Base-by-base conservation (phyloP, 37 sponge, comb jelly and placozoan genomes). In the Chondrilla cf. caribensis region DNA sequence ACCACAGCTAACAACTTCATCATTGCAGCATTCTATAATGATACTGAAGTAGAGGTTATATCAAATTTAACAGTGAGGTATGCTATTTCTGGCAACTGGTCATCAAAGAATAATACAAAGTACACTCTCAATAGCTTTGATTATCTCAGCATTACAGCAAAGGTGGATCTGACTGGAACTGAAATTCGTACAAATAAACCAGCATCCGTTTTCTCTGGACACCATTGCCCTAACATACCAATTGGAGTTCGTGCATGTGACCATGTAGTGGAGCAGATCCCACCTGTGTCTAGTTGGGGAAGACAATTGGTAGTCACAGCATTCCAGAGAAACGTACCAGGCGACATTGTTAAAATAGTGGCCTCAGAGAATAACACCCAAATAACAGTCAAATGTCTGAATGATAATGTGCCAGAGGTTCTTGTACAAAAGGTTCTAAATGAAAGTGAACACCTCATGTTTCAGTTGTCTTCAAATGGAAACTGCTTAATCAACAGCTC, bases 271-370 rank as follows among this genome's bases (percentile, higher is more conserved):
- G 87, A 90, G 28, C 87, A 86, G 65, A 42, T 90, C 26, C 87
- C 87, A 31, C 86, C 86, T 47, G 86, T 84, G 62, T 57, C 78
- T 22, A 80, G 77, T 25, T 90, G 91, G 91, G 91, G 91, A 33
- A 75, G 31, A 22, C 1, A 21, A 15, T 86, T 83, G 21, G 28
- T 86, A 0, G 33, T 54, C 35, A 81, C 84, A 8, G 58, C 91
- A 31, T 54, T 86, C 24, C 0, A 21, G 2, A 80, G 67, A 0
- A 83, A 84, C 1, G 7, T 4, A 19, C 21, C 64, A 35, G 68
- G 43, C 18, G 86, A 86, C 19, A 3, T 83, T 2, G 58, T 66
- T 75, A 38, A 68, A 21, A 39, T 90, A 17, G 22, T 90, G 60
- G 81, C 87, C 44, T 47, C 84, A 19, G 38, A 59, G 2, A n/a